These are phyloP conservation scores for Apolygus lucorum DNA, from an alignment of 1,140 invertebrate genomes.

Conservation along the genomic window DNA sequence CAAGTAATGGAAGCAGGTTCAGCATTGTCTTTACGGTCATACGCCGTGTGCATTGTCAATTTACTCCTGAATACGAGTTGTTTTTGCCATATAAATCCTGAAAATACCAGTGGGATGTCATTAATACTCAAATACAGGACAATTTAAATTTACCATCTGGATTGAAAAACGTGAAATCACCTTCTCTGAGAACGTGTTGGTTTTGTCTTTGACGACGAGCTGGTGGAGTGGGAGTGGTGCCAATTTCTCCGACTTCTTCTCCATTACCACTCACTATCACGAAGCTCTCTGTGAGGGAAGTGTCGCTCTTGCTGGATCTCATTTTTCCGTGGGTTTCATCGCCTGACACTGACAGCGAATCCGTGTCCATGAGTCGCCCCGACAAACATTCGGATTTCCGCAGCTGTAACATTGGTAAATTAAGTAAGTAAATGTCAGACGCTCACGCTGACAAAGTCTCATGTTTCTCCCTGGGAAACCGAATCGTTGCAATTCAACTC, in stretches of 20 bases:
- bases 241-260: conserved; percentile 41
- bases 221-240: conserved; percentile 19
- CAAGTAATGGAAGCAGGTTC: conserved; percentile 94
- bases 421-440: too few relatives aligned
- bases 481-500: too few relatives aligned
- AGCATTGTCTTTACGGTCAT: conserved; percentile 91
- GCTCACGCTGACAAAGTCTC: too few relatives aligned
- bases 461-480: too few relatives aligned
- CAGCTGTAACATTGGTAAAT: too few relatives aligned
- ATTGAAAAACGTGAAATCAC: too few relatives aligned
- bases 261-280: conserved; percentile 63
- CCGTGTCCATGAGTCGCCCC: conserved; percentile 38
- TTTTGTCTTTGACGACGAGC: conserved; percentile 16
- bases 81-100: conserved; percentile 81
- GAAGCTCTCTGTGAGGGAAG: conserved; percentile 83
- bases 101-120: conserved; percentile 29
- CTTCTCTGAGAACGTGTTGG: conserved; percentile 27
- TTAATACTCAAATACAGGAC: too few relatives aligned
- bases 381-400: conserved; percentile 35
- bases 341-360: conserved; percentile 36
- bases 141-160: too few relatives aligned
- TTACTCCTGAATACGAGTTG: conserved; percentile 91
- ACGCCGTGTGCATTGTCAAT: conserved; percentile 98
- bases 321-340: conserved; percentile 43
- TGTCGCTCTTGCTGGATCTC: conserved; percentile 78